These are phyloP conservation scores for Drosophila greeni DNA, from an alignment of 2,888 invertebrate species.

Conservation along the genomic window DNA sequence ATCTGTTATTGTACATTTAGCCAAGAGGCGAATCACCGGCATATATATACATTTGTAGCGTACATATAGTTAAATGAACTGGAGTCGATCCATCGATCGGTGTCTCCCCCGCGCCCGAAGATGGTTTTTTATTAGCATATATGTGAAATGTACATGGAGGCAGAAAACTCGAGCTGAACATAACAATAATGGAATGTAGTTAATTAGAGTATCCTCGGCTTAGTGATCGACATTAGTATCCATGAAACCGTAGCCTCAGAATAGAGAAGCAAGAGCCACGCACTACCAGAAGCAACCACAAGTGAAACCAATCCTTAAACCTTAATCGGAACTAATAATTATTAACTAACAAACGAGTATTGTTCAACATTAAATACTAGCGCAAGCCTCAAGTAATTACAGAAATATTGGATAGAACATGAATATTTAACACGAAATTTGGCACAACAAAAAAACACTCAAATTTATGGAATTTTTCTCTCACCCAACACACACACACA, in stretches of 20 bases:
- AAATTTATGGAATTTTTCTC: conserved; percentile 23
- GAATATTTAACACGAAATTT: conserved; percentile 16
- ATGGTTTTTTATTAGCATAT: conserved; percentile 38
- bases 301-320: conserved; percentile 39
- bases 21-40: conserved; percentile 43
- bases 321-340: conserved; percentile 30
- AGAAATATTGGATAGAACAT: conserved; percentile 30
- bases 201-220: conserved; percentile 57
- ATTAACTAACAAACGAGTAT: conserved; percentile 33
- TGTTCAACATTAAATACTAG: conserved; percentile 40
- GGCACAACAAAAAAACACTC: conserved; percentile 24
- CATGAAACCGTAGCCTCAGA: conserved; percentile 17
- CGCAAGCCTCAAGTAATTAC: conserved; percentile 32
- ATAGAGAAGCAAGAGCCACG: conserved; percentile 46
- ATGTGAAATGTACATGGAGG: conserved; percentile 40
- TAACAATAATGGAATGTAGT: conserved; percentile 68
- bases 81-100: conserved; percentile 20
- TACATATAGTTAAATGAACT: conserved; percentile 42
- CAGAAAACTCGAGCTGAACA: conserved; percentile 62
- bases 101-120: neutral
- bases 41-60: conserved; percentile 38
- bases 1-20: conserved; percentile 62
- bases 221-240: conserved; percentile 31
- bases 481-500: conserved; percentile 18
- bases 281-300: conserved; percentile 42